Evolutionary conservation across 1,140 invertebrate species (phyloP).

Genomic region (Stegodyphus mimosarum): DNA sequence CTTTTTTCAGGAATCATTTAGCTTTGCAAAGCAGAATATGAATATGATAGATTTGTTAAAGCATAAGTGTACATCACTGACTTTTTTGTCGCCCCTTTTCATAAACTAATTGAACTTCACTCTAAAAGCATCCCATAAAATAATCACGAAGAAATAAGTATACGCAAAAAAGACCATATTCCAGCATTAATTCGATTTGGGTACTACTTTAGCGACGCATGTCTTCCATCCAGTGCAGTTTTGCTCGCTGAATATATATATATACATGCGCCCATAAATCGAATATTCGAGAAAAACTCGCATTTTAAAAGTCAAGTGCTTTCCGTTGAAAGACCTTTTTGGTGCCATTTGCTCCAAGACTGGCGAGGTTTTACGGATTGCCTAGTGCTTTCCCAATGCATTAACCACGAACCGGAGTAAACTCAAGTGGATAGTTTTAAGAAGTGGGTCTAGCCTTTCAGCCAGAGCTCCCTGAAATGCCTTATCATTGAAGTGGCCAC

Average conservation of each 20-base stretch:
- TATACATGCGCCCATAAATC: slow-evolving; percentile 28
- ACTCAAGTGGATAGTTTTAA: slow-evolving; percentile 20
- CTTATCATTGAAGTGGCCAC: slow-evolving; percentile 42
- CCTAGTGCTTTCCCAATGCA: background rate
- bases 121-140: too few species aligned
- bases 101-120: too few species aligned
- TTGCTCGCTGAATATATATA: background rate
- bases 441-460: background rate
- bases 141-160: too few species aligned
- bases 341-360: slow-evolving; percentile 22
- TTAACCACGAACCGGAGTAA: slow-evolving; percentile 3
- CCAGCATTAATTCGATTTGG: too few species aligned
- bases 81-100: background rate
- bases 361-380: background rate
- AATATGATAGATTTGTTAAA: too few species aligned
- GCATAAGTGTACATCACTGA: slow-evolving; percentile 12
- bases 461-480: slow-evolving; percentile 5
- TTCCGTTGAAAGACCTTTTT: slow-evolving; percentile 28
- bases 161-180: too few species aligned
- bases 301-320: slow-evolving; percentile 52
- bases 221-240: too few species aligned
- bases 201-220: too few species aligned
- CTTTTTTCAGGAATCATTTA: background rate
- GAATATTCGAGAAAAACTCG: slow-evolving; percentile 47
- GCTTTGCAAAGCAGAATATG: too few species aligned